Evolutionary conservation across 2,113 vertebrate genomes (phyloP), one percentile per base, ranked within the genome.

Genomic region (Corvus cornix): DNA sequence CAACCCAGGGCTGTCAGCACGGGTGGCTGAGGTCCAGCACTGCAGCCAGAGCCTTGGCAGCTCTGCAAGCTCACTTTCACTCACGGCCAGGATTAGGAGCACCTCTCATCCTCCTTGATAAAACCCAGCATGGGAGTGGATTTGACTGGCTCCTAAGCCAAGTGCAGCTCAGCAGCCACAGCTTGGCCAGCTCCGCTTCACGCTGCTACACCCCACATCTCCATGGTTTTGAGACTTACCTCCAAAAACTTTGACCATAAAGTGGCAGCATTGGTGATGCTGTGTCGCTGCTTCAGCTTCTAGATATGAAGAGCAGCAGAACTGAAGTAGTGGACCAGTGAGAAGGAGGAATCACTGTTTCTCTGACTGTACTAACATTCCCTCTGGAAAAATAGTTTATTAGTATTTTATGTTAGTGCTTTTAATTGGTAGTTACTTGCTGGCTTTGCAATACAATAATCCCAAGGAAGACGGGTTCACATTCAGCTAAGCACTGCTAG

Each of bases 71-170:
- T 89, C 83, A 92, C 89, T 95, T 95, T 95, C 93, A 81, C 94
- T 96, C 60, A 49, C 0, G 1, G 80, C 39, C 79, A 67, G 69
- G 80, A 95, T 90, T 95, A 94, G 94, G 87, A 89, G 41, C 44
- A 90, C 76, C 60, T 89, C 84, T 90, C 5, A 1, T 89, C 76
- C 41, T 90, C 63, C 76, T 75, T 93, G 94, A 93, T 95, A 95
- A 95, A 92, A 37, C 64, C 27, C 89, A 92, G 94, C 89, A 87
- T 87, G 86, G 68, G 48, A 75, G 51, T 2, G 2, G 64, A 77
- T 91, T 87, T 79, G 78, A 82, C 24, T 19, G 31, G 64, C n/a
- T 76, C 51, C n/a, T 73, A 56, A 79, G 55, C 55, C 49, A 70
- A 89, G n/a, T 4, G 41, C 6, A 8, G 62, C 53, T 85, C 48